A percentile compares a stretch with the other conserved stretches of the same genome.
Conservation (phyloP, 1,140 invertebrate genomes). For the Triops longicaudatus region DNA sequence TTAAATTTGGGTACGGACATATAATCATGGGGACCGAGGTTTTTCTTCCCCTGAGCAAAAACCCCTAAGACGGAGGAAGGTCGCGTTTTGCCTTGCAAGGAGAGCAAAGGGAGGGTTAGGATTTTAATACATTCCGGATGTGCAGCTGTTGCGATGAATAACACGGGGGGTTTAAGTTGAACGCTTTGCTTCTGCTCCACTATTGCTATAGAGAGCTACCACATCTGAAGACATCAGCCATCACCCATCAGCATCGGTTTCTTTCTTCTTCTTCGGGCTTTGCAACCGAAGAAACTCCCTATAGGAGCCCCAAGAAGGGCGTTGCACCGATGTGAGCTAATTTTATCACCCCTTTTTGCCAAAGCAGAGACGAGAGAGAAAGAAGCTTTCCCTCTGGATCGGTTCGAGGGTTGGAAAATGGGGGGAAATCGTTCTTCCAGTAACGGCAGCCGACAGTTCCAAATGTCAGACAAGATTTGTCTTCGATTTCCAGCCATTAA, state of each 20-base stretch:
- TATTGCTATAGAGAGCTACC: conserved; percentile 1
- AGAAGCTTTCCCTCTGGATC: neutral
- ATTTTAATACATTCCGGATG: conserved; percentile 15
- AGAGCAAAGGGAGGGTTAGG: conserved; percentile 3
- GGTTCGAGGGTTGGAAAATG: neutral
- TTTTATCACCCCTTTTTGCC: conserved; percentile 8
- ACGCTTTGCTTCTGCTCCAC: neutral
- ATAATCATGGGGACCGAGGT: neutral
- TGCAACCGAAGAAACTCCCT: conserved; percentile 3
- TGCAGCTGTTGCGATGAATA: conserved; percentile 14
- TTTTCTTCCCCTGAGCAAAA: neutral
- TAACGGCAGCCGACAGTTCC: neutral
- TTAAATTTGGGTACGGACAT: neutral
- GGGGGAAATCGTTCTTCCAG: neutral
- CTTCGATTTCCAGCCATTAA: conserved; percentile 15
- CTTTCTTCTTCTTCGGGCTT: neutral
- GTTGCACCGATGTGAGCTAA: conserved; percentile 14
- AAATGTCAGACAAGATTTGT: conserved; percentile 8
- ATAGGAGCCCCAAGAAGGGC: neutral
- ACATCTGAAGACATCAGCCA: conserved; percentile 14
- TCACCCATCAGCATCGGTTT: neutral
- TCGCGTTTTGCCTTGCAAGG: neutral
- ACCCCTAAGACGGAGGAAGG: neutral
- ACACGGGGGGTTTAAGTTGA: conserved; percentile 2
- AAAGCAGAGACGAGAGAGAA: neutral